A percentile compares a stretch with the other conserved stretches of the same genome.
phyloP scores from a whole-genome alignment of 2,797 vertebrate species.

The Syndactyla subalaris region DNA sequence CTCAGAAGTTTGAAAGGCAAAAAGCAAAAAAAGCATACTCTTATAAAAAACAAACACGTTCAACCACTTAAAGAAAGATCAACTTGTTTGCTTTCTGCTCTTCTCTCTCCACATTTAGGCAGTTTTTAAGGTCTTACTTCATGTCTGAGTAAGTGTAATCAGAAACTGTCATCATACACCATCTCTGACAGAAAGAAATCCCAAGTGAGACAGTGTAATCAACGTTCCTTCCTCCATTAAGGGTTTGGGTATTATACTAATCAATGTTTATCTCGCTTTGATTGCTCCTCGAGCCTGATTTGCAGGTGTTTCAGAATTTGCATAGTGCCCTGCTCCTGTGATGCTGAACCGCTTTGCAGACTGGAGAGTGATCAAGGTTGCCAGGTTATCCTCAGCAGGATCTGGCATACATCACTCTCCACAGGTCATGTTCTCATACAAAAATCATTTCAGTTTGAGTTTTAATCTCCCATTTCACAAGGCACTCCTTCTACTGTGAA shows the following conservation, averaged over 20 bases:
- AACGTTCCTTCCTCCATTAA: constrained; percentile 66
- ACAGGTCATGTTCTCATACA: not conserved
- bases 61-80: not conserved
- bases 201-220: constrained; percentile 62
- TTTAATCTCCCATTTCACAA: constrained; percentile 4
- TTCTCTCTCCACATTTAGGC: constrained; percentile 26
- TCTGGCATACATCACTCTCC: not conserved
- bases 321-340: not conserved
- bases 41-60: not conserved
- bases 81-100: constrained; percentile 51
- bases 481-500: not conserved
- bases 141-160: constrained; percentile 67
- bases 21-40: not conserved
- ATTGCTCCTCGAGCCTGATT: constrained; percentile 73
- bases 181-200: constrained; percentile 56
- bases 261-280: constrained; percentile 71
- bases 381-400: constrained; percentile 9
- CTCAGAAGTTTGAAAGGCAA: constrained; percentile 24
- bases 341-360: not conserved
- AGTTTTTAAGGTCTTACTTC: constrained; percentile 34
- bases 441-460: not conserved
- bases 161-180: constrained; percentile 44
- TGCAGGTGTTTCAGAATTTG: constrained; percentile 61
- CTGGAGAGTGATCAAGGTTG: constrained; percentile 27
- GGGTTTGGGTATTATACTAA: constrained; percentile 67